Evolutionary conservation across 2,113 vertebrate species (phyloP).

Genomic region (Lynx canadensis): DNA sequence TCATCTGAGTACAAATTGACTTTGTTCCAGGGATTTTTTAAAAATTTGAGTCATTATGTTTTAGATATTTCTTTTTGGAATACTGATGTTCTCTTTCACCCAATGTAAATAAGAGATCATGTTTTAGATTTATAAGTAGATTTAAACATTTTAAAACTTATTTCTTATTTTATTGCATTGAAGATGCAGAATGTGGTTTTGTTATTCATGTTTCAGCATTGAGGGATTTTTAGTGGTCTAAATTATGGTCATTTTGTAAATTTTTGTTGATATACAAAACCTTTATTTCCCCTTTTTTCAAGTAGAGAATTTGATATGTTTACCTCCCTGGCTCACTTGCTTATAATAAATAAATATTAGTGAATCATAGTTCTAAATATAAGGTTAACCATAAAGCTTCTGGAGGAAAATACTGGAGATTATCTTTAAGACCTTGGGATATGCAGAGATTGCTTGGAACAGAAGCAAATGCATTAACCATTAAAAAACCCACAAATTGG

Average conservation of each 20-base stretch:
- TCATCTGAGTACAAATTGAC: not conserved
- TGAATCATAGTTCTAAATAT: not conserved
- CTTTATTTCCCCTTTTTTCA: not conserved
- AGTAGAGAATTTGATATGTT: not conserved
- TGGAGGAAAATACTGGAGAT: not conserved
- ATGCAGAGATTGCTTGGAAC: not conserved
- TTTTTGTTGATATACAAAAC: not conserved
- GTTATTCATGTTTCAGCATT: not conserved
- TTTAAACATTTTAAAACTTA: not conserved
- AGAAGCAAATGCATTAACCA: not conserved
- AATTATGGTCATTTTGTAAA: not conserved
- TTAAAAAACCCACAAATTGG: not conserved
- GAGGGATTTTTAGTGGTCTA: not conserved
- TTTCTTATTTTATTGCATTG: not conserved
- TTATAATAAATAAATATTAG: not conserved
- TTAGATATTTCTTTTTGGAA: not conserved
- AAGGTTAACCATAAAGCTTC: not conserved
- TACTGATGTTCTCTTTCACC: not conserved
- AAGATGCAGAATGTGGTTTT: not conserved
- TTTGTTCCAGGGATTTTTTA: not conserved
- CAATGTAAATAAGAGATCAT: not conserved
- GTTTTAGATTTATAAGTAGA: not conserved
- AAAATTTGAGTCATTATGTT: not conserved
- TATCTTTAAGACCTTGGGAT: not conserved
- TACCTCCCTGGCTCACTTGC: not conserved